Base-by-base conservation (phyloP, 2,888 invertebrate genomes). In the Drosophila antonietae region DNA sequence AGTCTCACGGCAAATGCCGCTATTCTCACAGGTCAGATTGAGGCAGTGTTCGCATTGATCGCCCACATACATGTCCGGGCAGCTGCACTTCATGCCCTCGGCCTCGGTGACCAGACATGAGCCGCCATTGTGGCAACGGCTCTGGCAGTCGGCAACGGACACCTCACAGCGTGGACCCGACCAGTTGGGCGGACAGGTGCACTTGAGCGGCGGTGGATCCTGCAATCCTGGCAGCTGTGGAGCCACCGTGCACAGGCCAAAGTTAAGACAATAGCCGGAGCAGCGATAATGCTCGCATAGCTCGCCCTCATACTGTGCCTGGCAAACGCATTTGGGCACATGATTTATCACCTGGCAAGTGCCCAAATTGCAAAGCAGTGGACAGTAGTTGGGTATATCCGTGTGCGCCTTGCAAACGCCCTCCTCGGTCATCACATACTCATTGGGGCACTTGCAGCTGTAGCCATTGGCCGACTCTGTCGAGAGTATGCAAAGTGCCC, bases 221-320 rank as follows among this genome's bases (percentile, higher is more conserved):
- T 73, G 60, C 9, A 90, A 78, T 2, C 90, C 90, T 0, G 91
- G 91, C 68, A 92, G 39, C 62, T 89, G 90, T 44, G 87, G 92
- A 64, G 84, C 92, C 81, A 94, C 91, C 56, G 94, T 93, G 78
- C 95, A 95, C 63, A 93, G 87, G 43, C 95, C 95, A 73, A 95
- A 94, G 89, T 95, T 95, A 81, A 94, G 93, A 87, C 96, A 96
- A 90, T 94, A 94, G 9, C 95, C 95, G 3, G 95, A 95, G 90
- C 96, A 96, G 63, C 95, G 94, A 91, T 95, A 95, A 84, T 94
- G 94, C 90, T 95, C 95, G 93, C 97, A 97, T 56, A 94, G 92
- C 72, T 94, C 93, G 20, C 97, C 96, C 46, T 94, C 94, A 92
- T 95, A 97, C 55, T 94, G 93, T 0, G 95, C 93, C 37, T 94